A percentile compares a stretch with the other conserved stretches of the same genome.
Evolutionary conservation across 2,888 invertebrate genomes (phyloP).

Genomic region (Argynnis bischoffii): DNA sequence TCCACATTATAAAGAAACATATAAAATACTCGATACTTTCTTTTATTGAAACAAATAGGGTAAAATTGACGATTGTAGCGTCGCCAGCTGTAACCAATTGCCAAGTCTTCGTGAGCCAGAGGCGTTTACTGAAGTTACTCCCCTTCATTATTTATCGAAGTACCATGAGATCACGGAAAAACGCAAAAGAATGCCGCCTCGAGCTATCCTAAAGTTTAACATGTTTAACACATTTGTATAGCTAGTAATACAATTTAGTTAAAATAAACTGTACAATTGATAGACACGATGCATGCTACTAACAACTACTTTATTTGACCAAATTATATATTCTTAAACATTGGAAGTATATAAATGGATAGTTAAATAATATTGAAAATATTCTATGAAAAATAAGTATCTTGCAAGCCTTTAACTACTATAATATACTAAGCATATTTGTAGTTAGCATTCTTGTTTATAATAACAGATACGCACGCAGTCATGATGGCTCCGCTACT

Average conservation of each 20-base stretch:
- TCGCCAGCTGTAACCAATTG: constrained; percentile 74
- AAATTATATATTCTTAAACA: too few relatives aligned
- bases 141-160: constrained; percentile 73
- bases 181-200: constrained; percentile 5
- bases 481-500: too few relatives aligned
- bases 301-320: too few relatives aligned
- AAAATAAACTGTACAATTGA: background rate
- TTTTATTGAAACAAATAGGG: constrained; percentile 3
- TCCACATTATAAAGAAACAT: constrained; percentile 1
- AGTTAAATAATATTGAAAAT: too few relatives aligned
- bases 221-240: constrained; percentile 8
- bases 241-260: background rate
- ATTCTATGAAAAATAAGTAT: too few relatives aligned
- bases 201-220: constrained; percentile 3
- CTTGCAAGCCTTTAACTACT: too few relatives aligned
- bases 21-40: background rate
- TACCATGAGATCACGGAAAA: constrained; percentile 46
- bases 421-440: too few relatives aligned
- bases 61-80: constrained; percentile 39
- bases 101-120: constrained; percentile 62
- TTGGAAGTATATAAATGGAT: too few relatives aligned
- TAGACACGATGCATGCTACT: background rate
- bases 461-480: too few relatives aligned
- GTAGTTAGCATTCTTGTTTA: too few relatives aligned
- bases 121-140: constrained; percentile 63